A percentile compares a stretch with the other conserved stretches of the same genome.
Conservation (phyloP, 1,140 invertebrate species). For the Diorhabda sublineata region DNA sequence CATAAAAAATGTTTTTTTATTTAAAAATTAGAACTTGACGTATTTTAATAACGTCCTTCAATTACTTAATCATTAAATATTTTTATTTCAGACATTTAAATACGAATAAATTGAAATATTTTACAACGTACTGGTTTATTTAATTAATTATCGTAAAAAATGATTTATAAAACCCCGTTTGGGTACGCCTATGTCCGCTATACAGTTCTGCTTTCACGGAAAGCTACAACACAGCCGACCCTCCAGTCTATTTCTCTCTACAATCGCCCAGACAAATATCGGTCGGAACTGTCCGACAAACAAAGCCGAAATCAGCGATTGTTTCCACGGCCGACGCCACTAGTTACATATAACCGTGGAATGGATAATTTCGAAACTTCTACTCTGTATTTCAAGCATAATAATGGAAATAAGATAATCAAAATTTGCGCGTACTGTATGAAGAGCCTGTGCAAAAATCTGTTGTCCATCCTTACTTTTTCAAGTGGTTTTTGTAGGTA, state of each 20-base stretch:
- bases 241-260: slow-evolving; percentile 48
- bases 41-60: no score
- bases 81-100: no score
- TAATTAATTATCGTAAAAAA: no score
- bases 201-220: slow-evolving; percentile 49
- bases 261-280: slow-evolving; percentile 37
- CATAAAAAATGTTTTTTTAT: no score
- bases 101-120: no score
- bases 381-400: slow-evolving; percentile 50
- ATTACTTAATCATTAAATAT: no score
- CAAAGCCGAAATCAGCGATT: slow-evolving; percentile 38
- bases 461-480: not conserved
- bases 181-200: slow-evolving; percentile 33
- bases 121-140: no score
- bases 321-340: slow-evolving; percentile 35
- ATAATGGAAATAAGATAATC: slow-evolving; percentile 51
- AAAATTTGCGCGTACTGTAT: slow-evolving; percentile 43
- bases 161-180: no score
- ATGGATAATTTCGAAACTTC: slow-evolving; percentile 51
- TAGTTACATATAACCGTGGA: slow-evolving; percentile 51
- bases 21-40: no score
- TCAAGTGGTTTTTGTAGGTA: not conserved
- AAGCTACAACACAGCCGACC: slow-evolving; percentile 46
- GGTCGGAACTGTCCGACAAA: slow-evolving; percentile 31
- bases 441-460: slow-evolving; percentile 17